Evolutionary conservation across 2,113 vertebrate species (phyloP).

Genomic region (Natator depressus): DNA sequence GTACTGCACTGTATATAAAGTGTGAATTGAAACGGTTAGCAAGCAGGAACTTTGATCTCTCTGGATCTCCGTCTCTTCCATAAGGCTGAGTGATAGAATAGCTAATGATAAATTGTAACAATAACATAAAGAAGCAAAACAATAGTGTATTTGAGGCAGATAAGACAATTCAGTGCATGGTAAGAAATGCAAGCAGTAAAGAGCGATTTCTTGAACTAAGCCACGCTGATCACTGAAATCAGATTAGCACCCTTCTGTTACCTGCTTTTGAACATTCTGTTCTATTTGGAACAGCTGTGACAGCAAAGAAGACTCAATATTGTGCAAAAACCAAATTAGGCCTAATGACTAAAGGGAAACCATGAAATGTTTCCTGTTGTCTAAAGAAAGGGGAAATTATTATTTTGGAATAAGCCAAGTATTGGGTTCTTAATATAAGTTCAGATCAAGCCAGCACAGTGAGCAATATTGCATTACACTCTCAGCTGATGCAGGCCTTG

Average conservation of each 20-base stretch:
- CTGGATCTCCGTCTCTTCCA: not conserved
- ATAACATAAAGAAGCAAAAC: not conserved
- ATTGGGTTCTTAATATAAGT: constrained; percentile 44
- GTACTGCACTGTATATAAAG: fast-evolving
- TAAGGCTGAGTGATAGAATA: not conserved
- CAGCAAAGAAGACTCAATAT: constrained; percentile 33
- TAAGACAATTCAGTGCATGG: constrained; percentile 25
- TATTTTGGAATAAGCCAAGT: constrained; percentile 52
- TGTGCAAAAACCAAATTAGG: constrained; percentile 67
- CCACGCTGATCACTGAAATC: constrained; percentile 62
- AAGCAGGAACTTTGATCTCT: not conserved
- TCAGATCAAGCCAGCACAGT: constrained; percentile 32
- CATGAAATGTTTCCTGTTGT: constrained; percentile 42
- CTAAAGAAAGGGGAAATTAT: constrained; percentile 43
- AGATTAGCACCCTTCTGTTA: constrained; percentile 63
- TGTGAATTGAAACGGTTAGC: not conserved
- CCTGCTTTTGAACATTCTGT: constrained; percentile 71
- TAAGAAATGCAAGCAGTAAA: constrained; percentile 62
- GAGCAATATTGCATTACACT: constrained; percentile 17
- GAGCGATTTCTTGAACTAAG: constrained; percentile 46
- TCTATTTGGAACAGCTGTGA: constrained; percentile 68
- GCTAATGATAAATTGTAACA: not conserved
- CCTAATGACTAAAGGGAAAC: constrained; percentile 39
- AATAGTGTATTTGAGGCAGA: constrained; percentile 31
- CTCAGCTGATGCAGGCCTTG: constrained; percentile 2